Percentiles rank a stretch among this genome's conserved stretches.
phyloP scores from a whole-genome alignment of 2,888 invertebrate genomes.

The Catocala nupta region DNA sequence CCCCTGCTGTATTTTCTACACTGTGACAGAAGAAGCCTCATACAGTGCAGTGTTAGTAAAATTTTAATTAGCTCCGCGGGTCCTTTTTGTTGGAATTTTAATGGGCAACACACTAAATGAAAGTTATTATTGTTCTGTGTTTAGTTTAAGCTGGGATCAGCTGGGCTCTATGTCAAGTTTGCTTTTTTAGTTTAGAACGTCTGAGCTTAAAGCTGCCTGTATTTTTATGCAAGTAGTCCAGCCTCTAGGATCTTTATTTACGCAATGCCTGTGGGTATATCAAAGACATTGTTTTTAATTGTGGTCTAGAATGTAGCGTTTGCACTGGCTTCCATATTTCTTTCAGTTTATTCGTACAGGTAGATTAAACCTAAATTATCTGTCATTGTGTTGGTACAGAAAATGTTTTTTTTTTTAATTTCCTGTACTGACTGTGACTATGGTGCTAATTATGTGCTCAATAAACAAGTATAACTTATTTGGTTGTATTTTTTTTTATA shows the following conservation, averaged over 20 bases:
- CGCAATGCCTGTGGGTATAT: too few relatives aligned
- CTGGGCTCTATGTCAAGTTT: slow-evolving; percentile 21
- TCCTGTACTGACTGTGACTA: too few relatives aligned
- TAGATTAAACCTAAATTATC: too few relatives aligned
- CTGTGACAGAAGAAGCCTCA: slow-evolving; percentile 35
- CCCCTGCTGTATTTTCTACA: slow-evolving; percentile 24
- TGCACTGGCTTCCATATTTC: too few relatives aligned
- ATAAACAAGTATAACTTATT: too few relatives aligned
- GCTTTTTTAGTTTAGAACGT: slow-evolving; percentile 10
- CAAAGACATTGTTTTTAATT: too few relatives aligned
- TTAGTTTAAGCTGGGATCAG: slow-evolving; percentile 35
- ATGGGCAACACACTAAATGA: slow-evolving; percentile 53
- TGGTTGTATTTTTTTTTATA: too few relatives aligned
- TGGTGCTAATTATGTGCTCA: too few relatives aligned
- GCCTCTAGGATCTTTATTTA: neutral
- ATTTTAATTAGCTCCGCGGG: slow-evolving; percentile 63
- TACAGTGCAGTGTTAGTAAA: slow-evolving; percentile 50
- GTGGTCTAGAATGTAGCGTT: too few relatives aligned
- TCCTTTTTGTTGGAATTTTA: slow-evolving; percentile 57
- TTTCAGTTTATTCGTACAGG: too few relatives aligned
- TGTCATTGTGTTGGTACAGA: too few relatives aligned
- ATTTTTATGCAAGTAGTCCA: neutral
- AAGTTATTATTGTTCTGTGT: slow-evolving; percentile 55
- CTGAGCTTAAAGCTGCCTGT: neutral
- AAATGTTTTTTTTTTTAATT: too few relatives aligned